A percentile compares a stretch with the other conserved stretches of the same genome.
These are phyloP conservation scores for Microtus ochrogaster DNA, from an alignment of 2,113 vertebrate species.

Conservation along the genomic window DNA sequence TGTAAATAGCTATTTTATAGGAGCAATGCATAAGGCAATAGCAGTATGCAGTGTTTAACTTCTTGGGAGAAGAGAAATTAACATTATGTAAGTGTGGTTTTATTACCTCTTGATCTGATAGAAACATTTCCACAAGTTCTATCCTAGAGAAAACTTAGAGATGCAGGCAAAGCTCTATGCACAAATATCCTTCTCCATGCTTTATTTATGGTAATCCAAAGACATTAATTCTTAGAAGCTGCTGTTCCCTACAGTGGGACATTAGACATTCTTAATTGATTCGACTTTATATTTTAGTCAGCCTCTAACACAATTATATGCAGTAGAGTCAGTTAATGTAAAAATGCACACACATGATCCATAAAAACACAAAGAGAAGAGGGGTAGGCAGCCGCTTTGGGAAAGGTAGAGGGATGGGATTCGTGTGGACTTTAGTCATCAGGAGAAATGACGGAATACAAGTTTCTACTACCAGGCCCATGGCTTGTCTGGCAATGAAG, in stretches of 20 bases:
- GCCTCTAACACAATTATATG: constrained; percentile 38
- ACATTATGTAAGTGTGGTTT: constrained; percentile 57
- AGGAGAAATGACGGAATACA: neutral
- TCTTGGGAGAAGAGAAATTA: constrained; percentile 59
- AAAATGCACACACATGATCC: constrained; percentile 32
- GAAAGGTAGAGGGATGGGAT: neutral
- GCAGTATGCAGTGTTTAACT: constrained; percentile 4
- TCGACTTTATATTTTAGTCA: constrained; percentile 48
- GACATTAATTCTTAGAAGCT: constrained; percentile 38
- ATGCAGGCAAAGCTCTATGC: constrained; percentile 51
- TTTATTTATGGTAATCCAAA: constrained; percentile 69
- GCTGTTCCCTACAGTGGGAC: constrained; percentile 41
- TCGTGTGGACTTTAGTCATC: neutral
- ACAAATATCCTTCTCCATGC: constrained; percentile 38
- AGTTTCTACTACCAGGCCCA: neutral
- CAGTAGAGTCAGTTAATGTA: constrained; percentile 42
- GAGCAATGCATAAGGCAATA: constrained; percentile 4
- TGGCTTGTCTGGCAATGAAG: neutral
- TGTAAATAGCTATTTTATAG: constrained; percentile 50
- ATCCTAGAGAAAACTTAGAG: constrained; percentile 53
- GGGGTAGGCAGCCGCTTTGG: neutral
- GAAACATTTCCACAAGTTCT: constrained; percentile 54
- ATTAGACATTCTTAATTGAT: constrained; percentile 64
- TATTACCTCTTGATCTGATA: constrained; percentile 54
- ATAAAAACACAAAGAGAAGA: constrained; percentile 46